Evolutionary conservation across 2,888 invertebrate genomes (phyloP).

Genomic region (Sinohyriopsis cumingii): DNA sequence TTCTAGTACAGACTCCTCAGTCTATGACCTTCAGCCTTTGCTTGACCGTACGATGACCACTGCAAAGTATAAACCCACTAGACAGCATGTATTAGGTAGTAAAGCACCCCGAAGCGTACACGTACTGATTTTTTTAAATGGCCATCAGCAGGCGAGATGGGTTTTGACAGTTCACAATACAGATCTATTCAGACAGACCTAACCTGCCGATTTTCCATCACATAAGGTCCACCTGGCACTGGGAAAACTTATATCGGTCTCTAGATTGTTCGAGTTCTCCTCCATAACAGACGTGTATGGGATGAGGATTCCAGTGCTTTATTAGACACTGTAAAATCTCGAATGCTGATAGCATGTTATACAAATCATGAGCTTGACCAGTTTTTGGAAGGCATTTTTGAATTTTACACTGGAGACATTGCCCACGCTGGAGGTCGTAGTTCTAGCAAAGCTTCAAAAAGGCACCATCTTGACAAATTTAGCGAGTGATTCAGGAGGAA

Average conservation of each 20-base stretch:
- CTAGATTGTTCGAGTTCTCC: constrained; percentile 79
- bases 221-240: constrained; percentile 85
- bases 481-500: background rate
- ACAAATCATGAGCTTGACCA: constrained; percentile 71
- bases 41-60: constrained; percentile 13
- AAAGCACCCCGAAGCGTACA: background rate
- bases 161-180: constrained; percentile 62
- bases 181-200: constrained; percentile 60
- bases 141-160: constrained; percentile 20
- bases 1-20: background rate
- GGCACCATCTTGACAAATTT: constrained; percentile 3
- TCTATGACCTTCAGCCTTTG: background rate
- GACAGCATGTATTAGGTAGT: background rate
- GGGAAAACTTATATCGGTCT: constrained; percentile 88
- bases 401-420: constrained; percentile 42
- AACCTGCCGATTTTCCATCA: constrained; percentile 60
- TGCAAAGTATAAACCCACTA: too few species aligned
- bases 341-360: constrained; percentile 66
- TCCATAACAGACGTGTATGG: constrained; percentile 76
- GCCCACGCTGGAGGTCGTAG: constrained; percentile 65
- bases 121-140: background rate
- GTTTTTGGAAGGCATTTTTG: constrained; percentile 62
- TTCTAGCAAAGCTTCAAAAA: constrained; percentile 38
- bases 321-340: constrained; percentile 21
- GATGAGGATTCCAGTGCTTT: constrained; percentile 17